Evolutionary conservation across 2,888 invertebrate species (phyloP).

Genomic region (Scaptomyza reducta): DNA sequence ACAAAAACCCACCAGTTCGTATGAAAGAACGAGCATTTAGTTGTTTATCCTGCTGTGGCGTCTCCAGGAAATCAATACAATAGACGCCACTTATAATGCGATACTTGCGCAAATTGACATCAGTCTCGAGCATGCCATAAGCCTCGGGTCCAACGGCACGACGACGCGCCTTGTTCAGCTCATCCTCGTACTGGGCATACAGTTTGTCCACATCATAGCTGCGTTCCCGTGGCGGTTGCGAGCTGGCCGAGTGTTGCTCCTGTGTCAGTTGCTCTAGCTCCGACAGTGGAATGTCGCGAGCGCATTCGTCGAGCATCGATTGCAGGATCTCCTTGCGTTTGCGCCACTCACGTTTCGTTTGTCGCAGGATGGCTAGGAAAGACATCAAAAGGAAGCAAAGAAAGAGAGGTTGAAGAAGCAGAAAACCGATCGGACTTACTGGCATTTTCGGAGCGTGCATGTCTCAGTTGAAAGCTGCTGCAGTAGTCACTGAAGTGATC

Average conservation of each 20-base stretch:
- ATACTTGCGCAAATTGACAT: constrained; percentile 91
- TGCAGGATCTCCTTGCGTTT: constrained; percentile 84
- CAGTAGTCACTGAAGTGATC: constrained; percentile 86
- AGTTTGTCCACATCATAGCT: constrained; percentile 83
- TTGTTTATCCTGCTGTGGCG: constrained; percentile 89
- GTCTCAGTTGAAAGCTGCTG: constrained; percentile 76
- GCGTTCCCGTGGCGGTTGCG: constrained; percentile 70
- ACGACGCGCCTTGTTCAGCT: constrained; percentile 79
- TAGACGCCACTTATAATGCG: constrained; percentile 91
- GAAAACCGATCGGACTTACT: constrained; percentile 54
- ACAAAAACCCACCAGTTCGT: constrained; percentile 78
- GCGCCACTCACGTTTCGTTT: constrained; percentile 84
- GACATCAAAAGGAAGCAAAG: fast-evolving
- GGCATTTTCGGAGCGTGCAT: constrained; percentile 66
- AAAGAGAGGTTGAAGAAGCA: background rate
- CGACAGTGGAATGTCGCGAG: constrained; percentile 72
- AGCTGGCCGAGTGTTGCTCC: constrained; percentile 67
- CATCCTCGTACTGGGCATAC: constrained; percentile 84
- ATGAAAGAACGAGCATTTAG: constrained; percentile 82
- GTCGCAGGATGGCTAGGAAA: constrained; percentile 76
- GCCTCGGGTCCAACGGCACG: constrained; percentile 81
- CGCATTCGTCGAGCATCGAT: constrained; percentile 82
- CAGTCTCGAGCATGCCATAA: constrained; percentile 85
- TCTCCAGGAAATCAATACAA: constrained; percentile 89
- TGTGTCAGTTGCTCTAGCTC: constrained; percentile 72